Base-by-base conservation (phyloP, 2,113 vertebrate species). In the Protobothrops flavoviridis region DNA sequence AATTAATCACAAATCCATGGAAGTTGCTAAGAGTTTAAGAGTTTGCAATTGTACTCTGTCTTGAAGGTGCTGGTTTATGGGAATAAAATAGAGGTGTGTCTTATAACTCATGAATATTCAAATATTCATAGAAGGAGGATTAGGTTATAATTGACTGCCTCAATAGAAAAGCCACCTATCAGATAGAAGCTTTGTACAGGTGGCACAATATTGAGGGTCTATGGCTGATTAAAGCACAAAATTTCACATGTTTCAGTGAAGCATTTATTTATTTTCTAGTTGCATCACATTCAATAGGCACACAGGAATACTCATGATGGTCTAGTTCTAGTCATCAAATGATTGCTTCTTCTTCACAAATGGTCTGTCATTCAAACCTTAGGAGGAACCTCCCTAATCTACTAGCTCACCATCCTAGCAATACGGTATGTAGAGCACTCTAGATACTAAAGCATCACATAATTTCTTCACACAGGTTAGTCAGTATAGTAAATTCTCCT, bases 21-120 rank as follows among this genome's bases (percentile, higher is more conserved):
- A 92, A 96, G 92, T 89, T 94, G 92, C 15, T n/a, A 93, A 94
- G n/a, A 94, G 96, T 96, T 90, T 56, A 91, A 95, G 88, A 93
- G 92, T 94, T 94, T 91, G 88, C 87, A 93, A 94, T 93, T 95
- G 93, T 1, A 5, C 93, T 92, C 89, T 89, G 85, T 61, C 91
- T 93, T 59, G 93, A 87, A 94, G 87, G 93, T n/a, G 88, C 88
- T 92, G 55, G 59, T 43, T 57, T 64, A 21, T 85, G 93, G 53
- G 86, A 48, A 90, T 11, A 33, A 43, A 69, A 48, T 50, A 0
- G 20, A 50, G 69, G 33, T 3, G 48, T 55, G 24, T 64, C 43
- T 0, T 53, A 91, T n/a, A 55, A 0, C 0, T 10, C 2, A 15
- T 0, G 0, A 45, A 12, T 94, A 87, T 59, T 94, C 93, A 45